Evolutionary conservation across 1,140 invertebrate species (phyloP).

Genomic region (Bombus waltoni): DNA sequence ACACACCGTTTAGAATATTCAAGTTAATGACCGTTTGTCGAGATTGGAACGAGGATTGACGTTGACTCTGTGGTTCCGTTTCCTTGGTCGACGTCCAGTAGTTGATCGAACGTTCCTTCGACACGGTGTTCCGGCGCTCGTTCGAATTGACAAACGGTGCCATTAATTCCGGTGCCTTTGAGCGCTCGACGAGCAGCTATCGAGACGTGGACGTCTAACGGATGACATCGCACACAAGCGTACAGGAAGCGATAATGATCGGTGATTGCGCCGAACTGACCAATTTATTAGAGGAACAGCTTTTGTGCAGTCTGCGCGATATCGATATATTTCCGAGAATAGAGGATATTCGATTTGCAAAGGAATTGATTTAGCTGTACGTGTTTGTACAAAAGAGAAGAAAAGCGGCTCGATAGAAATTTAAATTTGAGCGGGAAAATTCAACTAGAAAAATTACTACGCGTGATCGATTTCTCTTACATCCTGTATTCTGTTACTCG

Average conservation of each 20-base stretch:
- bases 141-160: conserved; percentile 57
- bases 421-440: no score
- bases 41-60: not conserved
- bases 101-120: conserved; percentile 4
- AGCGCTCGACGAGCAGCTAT: conserved; percentile 34
- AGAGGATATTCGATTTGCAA: not conserved
- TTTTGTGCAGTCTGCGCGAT: not conserved
- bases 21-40: conserved; percentile 8
- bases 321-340: not conserved
- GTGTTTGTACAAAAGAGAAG: no score
- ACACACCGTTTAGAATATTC: not conserved
- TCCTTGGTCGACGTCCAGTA: conserved; percentile 11
- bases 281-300: conserved; percentile 8
- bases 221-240: conserved; percentile 36
- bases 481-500: no score
- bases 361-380: not conserved
- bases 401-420: no score
- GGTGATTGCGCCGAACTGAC: conserved; percentile 33
- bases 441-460: no score
- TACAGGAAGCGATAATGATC: conserved; percentile 15
- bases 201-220: conserved; percentile 49
- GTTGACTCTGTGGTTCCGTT: conserved; percentile 3
- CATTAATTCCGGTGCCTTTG: conserved; percentile 56
- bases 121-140: conserved; percentile 13
- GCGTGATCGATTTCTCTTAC: no score